Conservation (phyloP, 2,113 vertebrate species). For the Pelobates fuscus region DNA sequence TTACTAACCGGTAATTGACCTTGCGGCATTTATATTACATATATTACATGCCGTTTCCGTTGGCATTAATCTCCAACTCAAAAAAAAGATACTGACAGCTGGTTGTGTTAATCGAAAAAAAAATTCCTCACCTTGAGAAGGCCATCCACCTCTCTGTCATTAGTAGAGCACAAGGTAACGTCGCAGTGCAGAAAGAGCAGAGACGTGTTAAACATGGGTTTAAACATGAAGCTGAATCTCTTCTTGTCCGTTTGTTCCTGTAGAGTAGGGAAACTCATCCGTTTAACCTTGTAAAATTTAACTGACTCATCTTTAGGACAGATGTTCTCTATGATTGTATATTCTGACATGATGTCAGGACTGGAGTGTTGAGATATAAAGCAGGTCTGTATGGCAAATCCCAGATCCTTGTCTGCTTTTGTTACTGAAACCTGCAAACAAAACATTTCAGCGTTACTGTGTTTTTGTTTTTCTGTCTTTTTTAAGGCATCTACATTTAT, state of each 20-base stretch:
- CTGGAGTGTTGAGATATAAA: slow-evolving; percentile 81
- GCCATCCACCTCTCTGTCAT: slow-evolving; percentile 57
- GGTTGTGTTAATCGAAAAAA: background rate
- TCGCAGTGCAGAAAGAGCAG: slow-evolving; percentile 92
- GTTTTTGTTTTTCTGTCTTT: slow-evolving; percentile 50
- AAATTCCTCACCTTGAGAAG: slow-evolving; percentile 75
- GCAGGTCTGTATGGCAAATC: slow-evolving; percentile 88
- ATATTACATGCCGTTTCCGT: background rate
- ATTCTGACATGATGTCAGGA: slow-evolving; percentile 71
- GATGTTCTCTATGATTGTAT: slow-evolving; percentile 89
- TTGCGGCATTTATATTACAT: background rate
- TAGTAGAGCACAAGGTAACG: slow-evolving; percentile 81
- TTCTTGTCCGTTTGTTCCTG: slow-evolving; percentile 74
- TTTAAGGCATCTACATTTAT: slow-evolving; percentile 48
- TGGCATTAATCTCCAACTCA: background rate
- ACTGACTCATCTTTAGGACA: slow-evolving; percentile 90
- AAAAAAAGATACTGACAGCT: background rate
- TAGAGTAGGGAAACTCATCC: slow-evolving; percentile 61
- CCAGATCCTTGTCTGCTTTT: slow-evolving; percentile 78
- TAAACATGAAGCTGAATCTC: slow-evolving; percentile 88
- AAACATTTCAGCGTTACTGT: slow-evolving; percentile 3
- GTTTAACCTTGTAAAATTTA: slow-evolving; percentile 70
- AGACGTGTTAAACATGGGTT: slow-evolving; percentile 76
- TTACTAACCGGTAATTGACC: slow-evolving; percentile 16
- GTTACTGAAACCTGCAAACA: slow-evolving; percentile 81